phyloP scores from a whole-genome alignment of 2,888 invertebrate genomes.

The Theretra japonica region DNA sequence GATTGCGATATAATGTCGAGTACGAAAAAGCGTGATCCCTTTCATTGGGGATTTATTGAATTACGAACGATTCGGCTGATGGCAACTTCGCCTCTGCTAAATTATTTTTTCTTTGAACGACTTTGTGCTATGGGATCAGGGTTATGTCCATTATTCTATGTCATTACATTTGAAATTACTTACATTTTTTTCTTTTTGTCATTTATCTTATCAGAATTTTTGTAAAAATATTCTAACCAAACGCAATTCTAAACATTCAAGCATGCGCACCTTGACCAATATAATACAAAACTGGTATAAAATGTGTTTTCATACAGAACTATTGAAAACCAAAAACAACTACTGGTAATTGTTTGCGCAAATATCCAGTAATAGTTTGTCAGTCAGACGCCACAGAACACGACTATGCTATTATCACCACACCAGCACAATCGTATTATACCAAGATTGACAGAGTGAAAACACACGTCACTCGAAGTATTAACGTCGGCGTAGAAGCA shows the following conservation, averaged over 20 bases:
- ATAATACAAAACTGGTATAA: too few species aligned
- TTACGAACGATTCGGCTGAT: constrained; percentile 46
- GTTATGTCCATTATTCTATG: not conserved
- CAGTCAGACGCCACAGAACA: constrained; percentile 6
- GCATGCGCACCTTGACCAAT: too few species aligned
- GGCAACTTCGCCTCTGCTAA: constrained; percentile 32
- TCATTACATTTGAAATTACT: not conserved
- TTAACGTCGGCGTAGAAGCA: constrained; percentile 12
- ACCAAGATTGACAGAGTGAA: constrained; percentile 19
- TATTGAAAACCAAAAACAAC: not conserved
- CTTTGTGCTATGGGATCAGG: constrained; percentile 26
- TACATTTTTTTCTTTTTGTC: not conserved
- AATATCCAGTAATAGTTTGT: constrained; percentile 3
- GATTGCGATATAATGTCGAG: constrained; percentile 61
- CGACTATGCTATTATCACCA: constrained; percentile 11
- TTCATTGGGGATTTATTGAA: constrained; percentile 66
- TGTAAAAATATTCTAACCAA: too few species aligned
- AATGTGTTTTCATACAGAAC: too few species aligned
- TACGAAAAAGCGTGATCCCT: constrained; percentile 63
- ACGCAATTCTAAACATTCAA: too few species aligned
- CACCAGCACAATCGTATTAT: not conserved
- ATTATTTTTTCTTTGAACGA: constrained; percentile 39
- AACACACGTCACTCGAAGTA: constrained; percentile 24
- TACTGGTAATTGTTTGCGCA: not conserved
- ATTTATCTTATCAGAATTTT: too few species aligned